Base-by-base conservation (phyloP, 2,797 vertebrate species). In the Dendrocincla fuliginosa region DNA sequence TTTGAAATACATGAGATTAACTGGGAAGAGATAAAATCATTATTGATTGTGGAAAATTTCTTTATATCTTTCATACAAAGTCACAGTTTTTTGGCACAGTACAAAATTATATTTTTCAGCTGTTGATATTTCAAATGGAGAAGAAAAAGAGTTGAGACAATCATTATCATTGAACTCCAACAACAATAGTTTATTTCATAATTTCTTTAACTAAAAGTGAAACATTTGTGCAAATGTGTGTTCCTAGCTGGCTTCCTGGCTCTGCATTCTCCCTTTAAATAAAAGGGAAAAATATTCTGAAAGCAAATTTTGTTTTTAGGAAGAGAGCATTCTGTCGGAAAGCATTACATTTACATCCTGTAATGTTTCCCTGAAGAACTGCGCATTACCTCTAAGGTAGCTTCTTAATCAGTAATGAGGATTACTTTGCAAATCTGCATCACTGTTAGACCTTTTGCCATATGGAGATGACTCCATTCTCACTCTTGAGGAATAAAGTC, bases 171-270 rank as follows among this genome's bases (percentile, higher is more conserved):
- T 18, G 65, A 90, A 61, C 53, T 93, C 25, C 37, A 77, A 39
- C 24, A 88, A 78, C 67, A 84, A 68, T 75, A 78, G 65, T 69
- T 94, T 77, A 47, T 70, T 92, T 82, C 46, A 59, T 79, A 74
- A 91, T 87, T 84, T 91, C 79, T 87, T 68, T 89, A 76, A 76
- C 42, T 83, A 65, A 84, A 91, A 87, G 64, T 41, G 28, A 95
- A 90, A 76, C 16, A 16, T 71, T 88, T 89, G 33, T 57, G 76
- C 80, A 89, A 82, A 16, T 67, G 84, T 37, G 11, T 70, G 28
- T 59, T 83, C 30, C 49, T 77, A 75, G 24, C 41, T 89, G 76
- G 27, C 47, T 94, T 94, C n/a, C 33, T 73, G 81, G 33, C 23
- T 87, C 23, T 86, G 27, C 27, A 27, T 79, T 91, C 82, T 85